Conservation (phyloP, 2,797 vertebrate species). For the Malurus leucopterus region DNA sequence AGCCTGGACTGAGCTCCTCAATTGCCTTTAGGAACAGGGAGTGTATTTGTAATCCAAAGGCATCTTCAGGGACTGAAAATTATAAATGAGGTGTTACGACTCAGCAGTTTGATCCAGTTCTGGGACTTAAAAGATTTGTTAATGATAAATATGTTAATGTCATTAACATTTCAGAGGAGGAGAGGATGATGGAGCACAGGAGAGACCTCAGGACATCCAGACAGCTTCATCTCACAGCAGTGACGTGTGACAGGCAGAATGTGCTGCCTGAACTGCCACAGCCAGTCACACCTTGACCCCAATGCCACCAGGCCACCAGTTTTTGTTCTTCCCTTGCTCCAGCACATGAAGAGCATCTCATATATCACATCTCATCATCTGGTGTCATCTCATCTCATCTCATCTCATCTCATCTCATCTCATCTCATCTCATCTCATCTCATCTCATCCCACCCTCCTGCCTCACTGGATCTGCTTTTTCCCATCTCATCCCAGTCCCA, state of each 20-base stretch:
- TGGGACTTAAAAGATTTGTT: constrained; percentile 7
- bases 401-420: neutral
- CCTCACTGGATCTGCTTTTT: neutral
- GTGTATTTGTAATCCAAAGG: neutral
- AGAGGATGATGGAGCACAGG: neutral
- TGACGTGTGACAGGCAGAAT: neutral
- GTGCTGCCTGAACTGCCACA: rapidly evolving
- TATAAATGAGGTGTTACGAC: neutral
- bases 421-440: neutral
- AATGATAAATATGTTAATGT: constrained; percentile 26
- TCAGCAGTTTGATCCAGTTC: constrained; percentile 20
- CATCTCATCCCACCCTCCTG: neutral
- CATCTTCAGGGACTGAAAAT: neutral
- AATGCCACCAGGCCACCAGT: neutral
- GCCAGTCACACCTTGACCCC: rapidly evolving
- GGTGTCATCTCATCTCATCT: neutral
- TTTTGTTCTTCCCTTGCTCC: neutral
- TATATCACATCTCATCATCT: neutral
- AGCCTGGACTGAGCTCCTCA: neutral
- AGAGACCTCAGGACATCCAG: neutral
- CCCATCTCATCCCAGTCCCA: neutral
- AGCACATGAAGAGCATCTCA: neutral
- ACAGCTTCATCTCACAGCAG: neutral
- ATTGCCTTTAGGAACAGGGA: neutral
- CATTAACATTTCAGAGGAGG: neutral